Evolutionary conservation across 2,888 invertebrate species (phyloP), one percentile per base, ranked within the genome.

Genomic region (Chymomyza fuscimana): DNA sequence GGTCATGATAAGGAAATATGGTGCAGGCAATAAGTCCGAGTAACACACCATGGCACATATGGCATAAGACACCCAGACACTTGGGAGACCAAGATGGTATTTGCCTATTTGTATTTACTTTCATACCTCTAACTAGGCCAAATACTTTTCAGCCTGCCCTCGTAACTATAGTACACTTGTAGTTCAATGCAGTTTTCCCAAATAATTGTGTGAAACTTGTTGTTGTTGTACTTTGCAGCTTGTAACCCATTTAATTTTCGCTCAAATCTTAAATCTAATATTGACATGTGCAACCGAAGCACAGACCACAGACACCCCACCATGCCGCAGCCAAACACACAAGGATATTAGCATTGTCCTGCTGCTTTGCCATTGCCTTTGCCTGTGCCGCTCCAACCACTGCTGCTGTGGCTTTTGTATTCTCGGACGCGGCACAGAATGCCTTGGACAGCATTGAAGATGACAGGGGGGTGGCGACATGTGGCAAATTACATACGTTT

Each of bases 181-280:
- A 46, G 40, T 46, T 46, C 12, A 46, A 46, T 12, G 12, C 12
- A 46, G 40, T 46, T 46, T 46, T 46, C 12, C 40, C 12, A 12
- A 46, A 46, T 46, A 46, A 46, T 46, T 46, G 40, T 46, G 40
- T 46, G 10, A 46, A 46, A 10, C 12, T 46, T 46, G 12, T 46
- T 10, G 12, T 46, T 10, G 12, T 46, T 46, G 40, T 46, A n/a
- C 52, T 19, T 50, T 51, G 36, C 52, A 12, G n/a, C 63, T 63
- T 67, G 69, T 80, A 84, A 82, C 82, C 85, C 85, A 85, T 87
- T 87, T 85, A 87, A 85, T 81, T 85, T 78, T 70, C 68, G 75
- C 69, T 69, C 77, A 74, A 74, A 80, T 78, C 86, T 74, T 72
- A 72, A 76, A 73, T 79, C 80, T 80, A 86, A 86, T 86, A 83